phyloP scores from a whole-genome alignment of 1,140 invertebrate species.

The Drosophila burlai region DNA sequence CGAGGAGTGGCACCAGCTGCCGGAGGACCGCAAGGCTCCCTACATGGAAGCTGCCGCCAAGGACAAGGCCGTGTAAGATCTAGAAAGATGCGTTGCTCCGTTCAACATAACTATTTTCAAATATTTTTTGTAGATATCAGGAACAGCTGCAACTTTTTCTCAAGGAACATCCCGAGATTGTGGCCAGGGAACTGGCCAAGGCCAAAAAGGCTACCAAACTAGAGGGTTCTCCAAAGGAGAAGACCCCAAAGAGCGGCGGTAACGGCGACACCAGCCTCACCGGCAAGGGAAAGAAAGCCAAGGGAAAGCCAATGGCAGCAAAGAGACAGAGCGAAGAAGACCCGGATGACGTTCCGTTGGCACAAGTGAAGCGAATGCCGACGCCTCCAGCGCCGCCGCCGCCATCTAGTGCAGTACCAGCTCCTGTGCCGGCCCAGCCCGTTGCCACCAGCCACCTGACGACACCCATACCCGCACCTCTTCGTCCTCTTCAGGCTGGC shows the following conservation, averaged over 20 bases:
- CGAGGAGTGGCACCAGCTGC: constrained; percentile 94
- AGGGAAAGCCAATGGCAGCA: constrained; percentile 23
- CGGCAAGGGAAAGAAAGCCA: constrained; percentile 54
- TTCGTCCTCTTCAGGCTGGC: constrained; percentile 50
- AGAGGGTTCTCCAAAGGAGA: constrained; percentile 59
- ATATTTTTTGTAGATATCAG: constrained; percentile 63
- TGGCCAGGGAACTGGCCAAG: constrained; percentile 78
- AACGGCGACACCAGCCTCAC: constrained; percentile 9
- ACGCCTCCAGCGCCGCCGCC: constrained; percentile 40
- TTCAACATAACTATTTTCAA: neutral
- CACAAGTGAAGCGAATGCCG: constrained; percentile 70
- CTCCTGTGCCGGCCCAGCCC: constrained; percentile 2
- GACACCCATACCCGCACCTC: constrained; percentile 1
- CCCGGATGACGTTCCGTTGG: constrained; percentile 65
- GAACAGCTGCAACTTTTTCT: constrained; percentile 74
- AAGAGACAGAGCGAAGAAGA: constrained; percentile 57
- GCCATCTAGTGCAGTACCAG: neutral
- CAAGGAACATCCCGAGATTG: constrained; percentile 73
- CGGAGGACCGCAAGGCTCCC: constrained; percentile 93
- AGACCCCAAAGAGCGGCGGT: constrained; percentile 33
- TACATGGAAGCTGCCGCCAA: constrained; percentile 96
- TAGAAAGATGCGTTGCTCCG: neutral
- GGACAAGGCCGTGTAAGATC: constrained; percentile 91
- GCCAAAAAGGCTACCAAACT: constrained; percentile 86
- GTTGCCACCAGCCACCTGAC: constrained; percentile 4